These are phyloP conservation scores for Hemicrepidius hirtus DNA, from an alignment of 2,888 invertebrate species.

Conservation along the genomic window DNA sequence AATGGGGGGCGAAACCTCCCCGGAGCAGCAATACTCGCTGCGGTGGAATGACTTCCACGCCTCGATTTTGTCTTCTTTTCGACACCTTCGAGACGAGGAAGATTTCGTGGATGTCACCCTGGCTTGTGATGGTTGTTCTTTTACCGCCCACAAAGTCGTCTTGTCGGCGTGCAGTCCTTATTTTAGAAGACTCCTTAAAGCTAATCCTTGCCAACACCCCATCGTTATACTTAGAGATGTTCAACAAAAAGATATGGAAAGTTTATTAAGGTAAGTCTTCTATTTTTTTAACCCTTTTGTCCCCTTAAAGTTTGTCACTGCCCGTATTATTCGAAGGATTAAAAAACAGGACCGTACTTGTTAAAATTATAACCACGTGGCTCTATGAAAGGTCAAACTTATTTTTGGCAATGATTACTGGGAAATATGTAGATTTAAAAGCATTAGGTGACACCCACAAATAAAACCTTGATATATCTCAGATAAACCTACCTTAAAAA, in stretches of 20 bases:
- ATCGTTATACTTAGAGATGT: constrained; percentile 92
- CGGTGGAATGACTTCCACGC: constrained; percentile 97
- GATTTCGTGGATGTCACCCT: constrained; percentile 95
- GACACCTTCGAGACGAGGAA: constrained; percentile 91
- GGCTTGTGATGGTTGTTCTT: constrained; percentile 92
- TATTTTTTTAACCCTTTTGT: background rate
- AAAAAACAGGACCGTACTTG: too few species aligned
- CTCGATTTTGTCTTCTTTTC: constrained; percentile 92
- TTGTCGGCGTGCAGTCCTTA: constrained; percentile 95
- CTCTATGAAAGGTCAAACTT: too few species aligned
- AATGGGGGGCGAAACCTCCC: constrained; percentile 77
- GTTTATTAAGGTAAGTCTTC: constrained; percentile 81
- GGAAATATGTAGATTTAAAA: too few species aligned
- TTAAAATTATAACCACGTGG: too few species aligned
- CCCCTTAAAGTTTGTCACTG: constrained; percentile 4
- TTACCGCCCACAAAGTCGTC: constrained; percentile 93
- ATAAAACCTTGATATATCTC: too few species aligned
- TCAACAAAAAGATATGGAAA: constrained; percentile 90
- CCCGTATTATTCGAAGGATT: too few species aligned
- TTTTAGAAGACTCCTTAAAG: constrained; percentile 90
- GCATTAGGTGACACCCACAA: too few species aligned
- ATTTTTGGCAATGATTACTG: too few species aligned
- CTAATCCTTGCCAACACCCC: constrained; percentile 93
- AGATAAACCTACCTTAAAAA: too few species aligned
- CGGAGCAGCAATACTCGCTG: constrained; percentile 92